Evolutionary conservation across 2,888 invertebrate genomes (phyloP).

Genomic region (Cremastinae sp.): DNA sequence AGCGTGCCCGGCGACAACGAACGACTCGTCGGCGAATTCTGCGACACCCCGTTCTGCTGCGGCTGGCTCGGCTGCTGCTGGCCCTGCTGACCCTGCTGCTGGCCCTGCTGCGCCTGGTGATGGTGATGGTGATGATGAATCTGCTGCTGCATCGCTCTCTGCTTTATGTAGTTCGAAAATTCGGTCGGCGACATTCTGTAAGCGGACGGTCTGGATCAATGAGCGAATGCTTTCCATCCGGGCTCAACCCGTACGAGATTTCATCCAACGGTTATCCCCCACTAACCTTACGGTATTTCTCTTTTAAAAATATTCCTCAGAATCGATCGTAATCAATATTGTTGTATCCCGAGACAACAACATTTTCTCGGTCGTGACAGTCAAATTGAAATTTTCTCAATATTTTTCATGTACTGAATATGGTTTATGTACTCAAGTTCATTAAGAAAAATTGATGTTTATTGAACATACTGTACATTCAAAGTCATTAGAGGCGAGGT

Average conservation of each 20-base stretch:
- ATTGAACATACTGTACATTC: too few species aligned
- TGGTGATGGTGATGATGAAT: constrained; percentile 82
- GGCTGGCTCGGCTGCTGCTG: constrained; percentile 78
- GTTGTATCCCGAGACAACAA: too few species aligned
- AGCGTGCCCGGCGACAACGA: constrained; percentile 84
- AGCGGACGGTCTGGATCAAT: constrained; percentile 66
- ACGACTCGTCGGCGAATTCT: constrained; percentile 83
- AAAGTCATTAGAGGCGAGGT: too few species aligned
- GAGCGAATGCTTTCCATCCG: constrained; percentile 55
- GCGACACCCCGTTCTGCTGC: constrained; percentile 81
- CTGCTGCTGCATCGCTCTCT: constrained; percentile 95
- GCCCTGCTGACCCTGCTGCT: constrained; percentile 81
- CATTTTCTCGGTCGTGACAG: too few species aligned
- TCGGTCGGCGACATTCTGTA: constrained; percentile 97
- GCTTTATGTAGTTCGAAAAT: constrained; percentile 98
- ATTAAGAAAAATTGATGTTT: too few species aligned
- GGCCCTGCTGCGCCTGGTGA: constrained; percentile 80
- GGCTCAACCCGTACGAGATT: background rate
- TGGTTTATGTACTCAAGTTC: too few species aligned
- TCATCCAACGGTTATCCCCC: background rate
- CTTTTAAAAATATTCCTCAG: too few species aligned
- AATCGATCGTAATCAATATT: too few species aligned
- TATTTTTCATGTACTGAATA: too few species aligned
- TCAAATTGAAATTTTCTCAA: too few species aligned
- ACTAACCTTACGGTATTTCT: too few species aligned